Evolutionary conservation across 2,797 vertebrate genomes (phyloP).

Genomic region (Euthynnus affinis): DNA sequence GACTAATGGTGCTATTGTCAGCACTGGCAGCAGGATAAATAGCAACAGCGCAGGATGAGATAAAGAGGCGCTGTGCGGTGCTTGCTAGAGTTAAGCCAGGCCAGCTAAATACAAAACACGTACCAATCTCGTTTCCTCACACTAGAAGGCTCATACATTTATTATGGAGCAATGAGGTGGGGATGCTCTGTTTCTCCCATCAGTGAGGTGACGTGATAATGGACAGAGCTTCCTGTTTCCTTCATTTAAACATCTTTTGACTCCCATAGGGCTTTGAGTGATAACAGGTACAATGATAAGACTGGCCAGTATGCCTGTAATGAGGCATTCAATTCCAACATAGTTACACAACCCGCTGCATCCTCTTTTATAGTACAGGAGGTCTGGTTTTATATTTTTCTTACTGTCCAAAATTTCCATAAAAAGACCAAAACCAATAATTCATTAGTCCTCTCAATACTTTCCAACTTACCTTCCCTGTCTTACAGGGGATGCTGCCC

Average conservation of each 20-base stretch:
- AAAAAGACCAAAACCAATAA: too few relatives aligned
- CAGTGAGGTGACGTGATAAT: conserved; percentile 63
- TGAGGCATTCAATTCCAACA: conserved; percentile 17
- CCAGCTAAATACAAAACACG: conserved; percentile 76
- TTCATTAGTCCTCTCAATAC: too few relatives aligned
- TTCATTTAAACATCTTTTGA: conserved; percentile 46
- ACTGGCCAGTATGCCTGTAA: conserved; percentile 17
- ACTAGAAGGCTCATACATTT: conserved; percentile 59
- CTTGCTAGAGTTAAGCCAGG: conserved; percentile 60
- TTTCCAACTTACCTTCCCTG: too few relatives aligned
- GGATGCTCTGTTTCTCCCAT: conserved; percentile 25
- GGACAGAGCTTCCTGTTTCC: conserved; percentile 44
- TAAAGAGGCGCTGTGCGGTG: conserved; percentile 68
- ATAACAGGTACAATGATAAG: conserved; percentile 41
- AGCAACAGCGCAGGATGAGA: conserved; percentile 78
- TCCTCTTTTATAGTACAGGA: background rate
- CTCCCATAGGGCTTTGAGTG: conserved; percentile 30
- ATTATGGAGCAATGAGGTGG: conserved; percentile 70
- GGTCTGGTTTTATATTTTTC: background rate
- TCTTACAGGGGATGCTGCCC: too few relatives aligned
- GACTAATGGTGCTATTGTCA: conserved; percentile 84
- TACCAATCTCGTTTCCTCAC: conserved; percentile 63
- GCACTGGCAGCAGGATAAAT: conserved; percentile 85
- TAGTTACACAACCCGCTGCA: conserved; percentile 16
- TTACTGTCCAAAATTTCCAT: background rate